Evolutionary conservation across 2,113 vertebrate genomes (phyloP), one percentile per base, ranked within the genome.

Genomic region (Apteryx mantelli): DNA sequence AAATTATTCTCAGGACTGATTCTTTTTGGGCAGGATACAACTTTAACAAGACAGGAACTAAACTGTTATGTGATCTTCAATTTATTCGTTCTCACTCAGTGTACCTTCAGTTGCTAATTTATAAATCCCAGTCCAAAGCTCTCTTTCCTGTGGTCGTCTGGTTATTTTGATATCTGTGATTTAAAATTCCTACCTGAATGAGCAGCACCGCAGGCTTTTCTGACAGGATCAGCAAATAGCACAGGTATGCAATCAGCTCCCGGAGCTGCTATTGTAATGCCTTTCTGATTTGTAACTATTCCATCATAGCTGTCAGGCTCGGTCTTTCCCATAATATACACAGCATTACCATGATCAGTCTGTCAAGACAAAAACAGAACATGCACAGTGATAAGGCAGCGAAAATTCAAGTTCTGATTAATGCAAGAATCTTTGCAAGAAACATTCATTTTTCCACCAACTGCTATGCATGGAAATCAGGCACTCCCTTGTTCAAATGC

Each of bases 221-320:
- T 95, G 95, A 99, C 98, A 12, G 99, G 99, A 96, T 99, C 99
- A 73, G 99, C 98, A 85, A 99, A 99, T 69, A 99, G 97, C 87
- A 99, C 90, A 0, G 99, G 99, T 93, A 99, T 99, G 97, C 99
- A 99, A 94, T 99, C 99, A 44, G 99, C 99, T 7, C 99, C 99
- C 1, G 99, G 99, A 68, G 99, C 99, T 4, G 98, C 98, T 73
- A 99, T 84, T 0, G 99, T 99, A 64, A 99, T 94, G 14, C 98
- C 98, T 8, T 63, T 98, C 94, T 96, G 98, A 78, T 99, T 96
- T 0, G 99, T 99, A 42, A 99, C 98, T 81, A 99, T 98, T n/a
- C 98, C 99, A 90, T 99, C 99, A 22, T 99, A 99, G 85, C 95
- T 97, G 11, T 98, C 90, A 6, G 99, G 99, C 77, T 99, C 98